Evolutionary conservation across 2,888 invertebrate species (phyloP), one percentile per base, ranked within the genome.

Genomic region (Mesorhabditis sp.): DNA sequence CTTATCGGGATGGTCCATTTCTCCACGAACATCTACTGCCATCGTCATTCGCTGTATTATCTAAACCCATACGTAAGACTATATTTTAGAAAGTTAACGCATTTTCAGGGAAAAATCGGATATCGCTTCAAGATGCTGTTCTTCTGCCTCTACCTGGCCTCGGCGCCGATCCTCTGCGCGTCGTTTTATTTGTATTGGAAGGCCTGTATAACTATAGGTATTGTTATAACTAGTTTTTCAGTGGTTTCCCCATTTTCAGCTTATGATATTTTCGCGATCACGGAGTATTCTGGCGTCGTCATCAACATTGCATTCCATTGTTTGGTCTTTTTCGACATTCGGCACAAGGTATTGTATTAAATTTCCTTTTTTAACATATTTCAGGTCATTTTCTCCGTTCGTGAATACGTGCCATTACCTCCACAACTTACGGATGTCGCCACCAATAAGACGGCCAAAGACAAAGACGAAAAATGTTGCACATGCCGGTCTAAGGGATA

Each of bases 111-210:
- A 5, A 68, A 76, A 61, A 70, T 80, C 41, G 80, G 80, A 5
- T 83, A 81, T 66, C 69, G 76, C 62, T 70, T 80, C 43, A 83
- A 83, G 67, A 71, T 80, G 44, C 71, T 72, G 28, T 70, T 83
- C 45, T 72, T 74, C 7, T 43, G 74, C 13, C 66, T 74, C 13
- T 82, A 82, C 71, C 68, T 83, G 67, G 65, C 79, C 5, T 83
- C 83, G 3, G 77, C 81, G 43, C 77, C 83, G 67, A 45, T 80
- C 5, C 76, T 83, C 43, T 67, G 80, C 62, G 81, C 79, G 6
- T 76, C 82, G 3, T 83, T 83, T 67, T 74, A 81, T 50, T 71
- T 83, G 5, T 83, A 83, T 68, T 83, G 83, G 83, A 83, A 80
- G 65, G 81, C 79, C 42, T 83, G 83, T 69, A 81, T 83, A 65